A percentile compares a stretch with the other conserved stretches of the same genome.
These are phyloP conservation scores for Petrocephalus schoutedeni DNA, from an alignment of 2,797 vertebrate genomes.

Conservation along the genomic window DNA sequence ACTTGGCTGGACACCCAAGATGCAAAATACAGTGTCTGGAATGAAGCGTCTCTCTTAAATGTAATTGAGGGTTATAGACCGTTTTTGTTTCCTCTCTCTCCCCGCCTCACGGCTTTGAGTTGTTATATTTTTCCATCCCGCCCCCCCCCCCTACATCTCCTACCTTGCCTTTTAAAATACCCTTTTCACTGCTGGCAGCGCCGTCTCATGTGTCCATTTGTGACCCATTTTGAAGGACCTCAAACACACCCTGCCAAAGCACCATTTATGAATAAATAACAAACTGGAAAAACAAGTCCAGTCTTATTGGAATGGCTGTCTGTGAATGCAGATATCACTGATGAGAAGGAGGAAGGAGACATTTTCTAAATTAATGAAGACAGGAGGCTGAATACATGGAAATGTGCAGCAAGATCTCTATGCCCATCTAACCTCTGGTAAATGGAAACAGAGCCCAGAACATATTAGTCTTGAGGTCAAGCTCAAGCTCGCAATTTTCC, in stretches of 20 bases:
- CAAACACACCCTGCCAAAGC: neutral
- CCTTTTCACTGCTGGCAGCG: neutral
- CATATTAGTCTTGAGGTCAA: neutral
- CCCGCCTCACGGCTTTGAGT: neutral
- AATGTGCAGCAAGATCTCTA: neutral
- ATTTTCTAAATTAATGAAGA: neutral
- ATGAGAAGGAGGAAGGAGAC: neutral
- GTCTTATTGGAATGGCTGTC: neutral
- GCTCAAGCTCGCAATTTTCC: neutral
- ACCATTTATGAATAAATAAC: neutral
- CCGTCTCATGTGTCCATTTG: neutral
- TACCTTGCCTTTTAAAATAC: constrained; percentile 13
- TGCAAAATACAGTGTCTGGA: constrained; percentile 20
- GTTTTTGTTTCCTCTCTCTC: constrained; percentile 13
- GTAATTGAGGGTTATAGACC: constrained; percentile 22
- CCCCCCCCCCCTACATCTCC: neutral
- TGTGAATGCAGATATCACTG: neutral
- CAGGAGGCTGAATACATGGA: neutral
- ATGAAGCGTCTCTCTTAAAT: neutral
- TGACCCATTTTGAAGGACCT: neutral
- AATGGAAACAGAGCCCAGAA: neutral
- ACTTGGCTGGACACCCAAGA: neutral
- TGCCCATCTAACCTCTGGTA: neutral
- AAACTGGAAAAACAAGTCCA: neutral
- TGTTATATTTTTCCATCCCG: neutral